A percentile compares a stretch with the other conserved stretches of the same genome.
Conservation (phyloP, 2,797 vertebrate genomes). For the Lemur catta region DNA sequence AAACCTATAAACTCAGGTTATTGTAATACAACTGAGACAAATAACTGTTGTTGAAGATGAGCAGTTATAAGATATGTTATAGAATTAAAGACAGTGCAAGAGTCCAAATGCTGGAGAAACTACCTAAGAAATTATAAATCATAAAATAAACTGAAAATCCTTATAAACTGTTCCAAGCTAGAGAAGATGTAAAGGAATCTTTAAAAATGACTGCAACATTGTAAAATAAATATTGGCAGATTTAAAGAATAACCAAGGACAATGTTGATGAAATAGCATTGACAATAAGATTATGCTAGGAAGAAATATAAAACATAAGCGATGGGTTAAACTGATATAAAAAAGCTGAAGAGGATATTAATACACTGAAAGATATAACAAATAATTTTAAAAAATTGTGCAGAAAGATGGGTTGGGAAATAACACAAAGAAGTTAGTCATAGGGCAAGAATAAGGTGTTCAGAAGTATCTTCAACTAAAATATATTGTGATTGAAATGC, state of each 20-base stretch:
- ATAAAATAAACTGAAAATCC: not conserved
- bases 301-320: not conserved
- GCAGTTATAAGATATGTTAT: not conserved
- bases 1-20: not conserved
- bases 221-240: not conserved
- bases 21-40: not conserved
- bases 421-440: not conserved
- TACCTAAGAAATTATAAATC: not conserved
- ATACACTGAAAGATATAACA: not conserved
- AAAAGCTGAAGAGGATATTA: not conserved
- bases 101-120: not conserved
- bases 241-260: not conserved
- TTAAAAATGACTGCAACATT: not conserved
- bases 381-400: not conserved
- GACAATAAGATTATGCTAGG: not conserved
- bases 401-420: not conserved
- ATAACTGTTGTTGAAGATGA: not conserved
- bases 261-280: not conserved
- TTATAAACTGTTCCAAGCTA: not conserved
- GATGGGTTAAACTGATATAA: not conserved
- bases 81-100: not conserved
- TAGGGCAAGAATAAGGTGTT: not conserved
- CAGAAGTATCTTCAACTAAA: not conserved
- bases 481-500: not conserved
- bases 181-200: not conserved